Base-by-base conservation (phyloP, 1,140 invertebrate species). In the Drosophila seguyi region DNA sequence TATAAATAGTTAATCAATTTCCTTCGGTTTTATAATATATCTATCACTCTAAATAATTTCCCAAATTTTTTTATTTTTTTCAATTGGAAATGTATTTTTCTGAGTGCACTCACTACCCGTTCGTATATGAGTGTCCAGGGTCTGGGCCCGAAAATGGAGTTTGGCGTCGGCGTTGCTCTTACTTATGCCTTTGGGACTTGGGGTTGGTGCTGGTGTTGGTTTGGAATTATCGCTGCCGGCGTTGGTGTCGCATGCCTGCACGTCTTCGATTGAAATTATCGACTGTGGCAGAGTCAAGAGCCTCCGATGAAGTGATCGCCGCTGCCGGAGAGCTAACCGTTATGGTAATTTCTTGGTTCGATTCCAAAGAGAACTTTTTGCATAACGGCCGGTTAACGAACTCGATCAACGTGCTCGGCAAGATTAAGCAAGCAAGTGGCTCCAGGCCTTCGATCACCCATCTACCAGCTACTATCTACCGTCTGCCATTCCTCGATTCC, bases 311-410 rank as follows among this genome's bases (percentile, higher is more conserved):
- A n/a, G 6, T 14, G 58, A 59, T 80, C 36, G 20, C 22, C 34
- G 22, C 50, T 16, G 29, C 62, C 66, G 20, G 61, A 67, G 63
- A 57, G 67, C 66, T 87, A 87, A 87, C 84, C 66, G 84, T 87
- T 87, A 87, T 87, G 84, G 83, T 88, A 84, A 87, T 87, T 88
- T 88, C 84, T 87, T 84, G 71, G 75, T 88, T 84, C 73, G 68
- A 84, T 80, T 88, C 84, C 68, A 87, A 83, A 83, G 71, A 87
- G 84, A 87, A 87, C 84, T 67, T 58, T 60, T 68, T 88, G 80
- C 84, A 69, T 88, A 88, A 88, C 84, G 80, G 84, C 75, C 74
- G 71, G 80, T 73, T 83, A 88, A 87, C 84, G 80, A 86, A 83
- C 84, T 45, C 63, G 61, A 68, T 72, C 69, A 62, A 88, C 83